Evolutionary conservation across 2,797 vertebrate species (phyloP).

Genomic region (Capromys pilorides): DNA sequence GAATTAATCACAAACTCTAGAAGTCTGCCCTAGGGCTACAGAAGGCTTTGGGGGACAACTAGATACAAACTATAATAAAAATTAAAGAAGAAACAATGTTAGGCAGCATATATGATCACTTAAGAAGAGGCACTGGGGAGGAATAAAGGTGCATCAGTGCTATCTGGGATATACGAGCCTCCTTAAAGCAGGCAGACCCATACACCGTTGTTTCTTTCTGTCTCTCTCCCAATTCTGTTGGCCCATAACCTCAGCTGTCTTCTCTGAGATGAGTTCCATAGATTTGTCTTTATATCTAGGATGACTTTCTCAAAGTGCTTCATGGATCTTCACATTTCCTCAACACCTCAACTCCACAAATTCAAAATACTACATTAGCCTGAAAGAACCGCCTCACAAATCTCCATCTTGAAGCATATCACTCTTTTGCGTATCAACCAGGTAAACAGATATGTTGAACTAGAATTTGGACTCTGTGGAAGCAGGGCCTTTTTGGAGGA

Average conservation of each 20-base stretch:
- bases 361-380: not conserved
- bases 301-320: constrained; percentile 23
- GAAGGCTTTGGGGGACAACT: too few relatives aligned
- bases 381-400: not conserved
- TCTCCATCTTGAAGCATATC: not conserved
- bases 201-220: not conserved
- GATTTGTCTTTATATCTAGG: not conserved
- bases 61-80: too few relatives aligned
- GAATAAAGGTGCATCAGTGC: not conserved
- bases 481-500: not conserved
- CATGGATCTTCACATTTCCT: not conserved
- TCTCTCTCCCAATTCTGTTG: not conserved
- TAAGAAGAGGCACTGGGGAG: not conserved
- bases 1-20: too few relatives aligned
- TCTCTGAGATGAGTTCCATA: not conserved
- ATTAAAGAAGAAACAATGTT: not conserved
- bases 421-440: not conserved
- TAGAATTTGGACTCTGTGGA: not conserved
- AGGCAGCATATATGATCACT: not conserved
- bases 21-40: too few relatives aligned
- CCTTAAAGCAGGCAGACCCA: not conserved
- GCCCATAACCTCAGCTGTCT: not conserved
- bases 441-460: not conserved
- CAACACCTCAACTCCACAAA: not conserved
- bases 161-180: not conserved